These are phyloP conservation scores for Lepus americanus DNA, from an alignment of 2,113 vertebrate genomes.

Conservation along the genomic window DNA sequence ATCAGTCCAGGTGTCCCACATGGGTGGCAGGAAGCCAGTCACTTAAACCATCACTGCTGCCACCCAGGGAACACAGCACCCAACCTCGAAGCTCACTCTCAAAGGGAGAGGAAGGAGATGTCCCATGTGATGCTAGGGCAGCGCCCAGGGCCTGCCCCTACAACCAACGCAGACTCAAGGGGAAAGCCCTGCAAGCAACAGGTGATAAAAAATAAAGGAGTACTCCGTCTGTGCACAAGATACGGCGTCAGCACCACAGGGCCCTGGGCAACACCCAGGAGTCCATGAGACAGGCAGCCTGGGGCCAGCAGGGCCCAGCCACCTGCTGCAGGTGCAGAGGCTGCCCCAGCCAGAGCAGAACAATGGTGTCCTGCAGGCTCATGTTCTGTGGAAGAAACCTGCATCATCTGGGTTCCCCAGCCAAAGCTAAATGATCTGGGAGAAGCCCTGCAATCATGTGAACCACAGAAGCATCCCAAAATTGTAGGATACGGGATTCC, in stretches of 20 bases:
- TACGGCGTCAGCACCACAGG: rapidly evolving
- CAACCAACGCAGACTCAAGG: background rate
- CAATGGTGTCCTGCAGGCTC: rapidly evolving
- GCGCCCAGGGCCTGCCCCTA: no score
- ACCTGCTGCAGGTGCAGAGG: background rate
- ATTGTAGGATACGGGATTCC: background rate
- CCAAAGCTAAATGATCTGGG: background rate
- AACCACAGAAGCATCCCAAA: background rate
- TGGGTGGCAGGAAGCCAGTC: no score
- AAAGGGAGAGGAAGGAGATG: background rate
- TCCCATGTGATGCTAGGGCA: rapidly evolving
- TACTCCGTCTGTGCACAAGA: background rate
- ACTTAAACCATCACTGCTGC: no score
- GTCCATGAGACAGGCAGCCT: background rate
- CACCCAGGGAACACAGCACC: no score
- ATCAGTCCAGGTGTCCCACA: no score
- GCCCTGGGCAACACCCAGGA: background rate
- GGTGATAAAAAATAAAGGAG: background rate
- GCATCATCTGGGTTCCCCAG: background rate
- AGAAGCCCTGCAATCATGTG: background rate
- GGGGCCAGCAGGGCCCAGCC: background rate
- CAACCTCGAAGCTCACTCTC: no score
- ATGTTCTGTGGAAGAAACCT: background rate
- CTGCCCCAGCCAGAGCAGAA: background rate
- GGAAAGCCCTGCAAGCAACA: rapidly evolving